Conservation (phyloP, 2,113 vertebrate species). For the Nothocercus nigrocapillus region DNA sequence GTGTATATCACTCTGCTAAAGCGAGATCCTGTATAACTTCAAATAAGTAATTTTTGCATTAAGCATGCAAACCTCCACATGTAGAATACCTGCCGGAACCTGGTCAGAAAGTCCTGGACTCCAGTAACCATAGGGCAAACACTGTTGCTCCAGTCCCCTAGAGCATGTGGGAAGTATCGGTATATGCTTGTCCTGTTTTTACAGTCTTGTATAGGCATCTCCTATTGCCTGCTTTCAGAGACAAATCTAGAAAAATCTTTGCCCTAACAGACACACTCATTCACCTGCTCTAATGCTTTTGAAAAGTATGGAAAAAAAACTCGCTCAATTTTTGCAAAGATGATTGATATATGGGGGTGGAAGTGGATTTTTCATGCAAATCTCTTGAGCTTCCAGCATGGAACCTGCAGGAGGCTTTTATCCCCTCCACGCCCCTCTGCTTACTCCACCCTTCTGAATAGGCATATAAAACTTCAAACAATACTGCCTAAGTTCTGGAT, state of each 20-base stretch:
- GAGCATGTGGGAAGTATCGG: background rate
- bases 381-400: background rate
- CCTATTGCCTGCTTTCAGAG: background rate
- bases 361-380: background rate
- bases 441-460: conserved; percentile 10
- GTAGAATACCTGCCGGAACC: background rate
- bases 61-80: rapidly evolving
- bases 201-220: background rate
- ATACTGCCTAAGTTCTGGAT: conserved; percentile 20
- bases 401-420: conserved; percentile 15
- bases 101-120: background rate
- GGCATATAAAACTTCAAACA: background rate
- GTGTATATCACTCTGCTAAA: background rate
- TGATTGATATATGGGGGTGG: background rate
- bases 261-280: background rate
- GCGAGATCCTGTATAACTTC: background rate
- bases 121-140: background rate
- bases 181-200: background rate
- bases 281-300: background rate
- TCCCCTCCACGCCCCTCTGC: background rate
- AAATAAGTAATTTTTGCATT: background rate
- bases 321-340: background rate
- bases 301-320: background rate
- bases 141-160: background rate
- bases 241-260: background rate